Conservation (phyloP, 1,140 invertebrate species). For the Lepidurus apus region DNA sequence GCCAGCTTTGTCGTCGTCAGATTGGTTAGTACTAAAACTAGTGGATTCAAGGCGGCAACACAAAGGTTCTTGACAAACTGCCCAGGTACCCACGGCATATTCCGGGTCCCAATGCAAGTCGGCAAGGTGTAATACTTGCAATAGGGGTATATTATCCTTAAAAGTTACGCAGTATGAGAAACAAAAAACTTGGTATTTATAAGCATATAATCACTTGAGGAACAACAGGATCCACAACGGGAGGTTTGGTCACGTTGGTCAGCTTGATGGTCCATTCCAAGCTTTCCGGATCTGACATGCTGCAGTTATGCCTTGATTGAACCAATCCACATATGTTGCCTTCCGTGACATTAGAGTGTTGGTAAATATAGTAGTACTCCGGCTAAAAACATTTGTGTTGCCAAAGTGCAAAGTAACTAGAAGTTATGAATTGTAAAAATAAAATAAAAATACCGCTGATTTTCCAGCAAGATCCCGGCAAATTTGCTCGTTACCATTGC, state of each 20-base stretch:
- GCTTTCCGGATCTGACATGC: conserved; percentile 40
- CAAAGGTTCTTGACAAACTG: conserved; percentile 64
- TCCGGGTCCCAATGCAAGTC: conserved; percentile 74
- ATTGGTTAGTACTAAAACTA: conserved; percentile 37
- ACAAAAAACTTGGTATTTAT: too few species aligned
- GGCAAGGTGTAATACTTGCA: conserved; percentile 65
- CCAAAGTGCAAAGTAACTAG: too few species aligned
- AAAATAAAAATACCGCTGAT: too few species aligned
- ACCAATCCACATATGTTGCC: conserved; percentile 50
- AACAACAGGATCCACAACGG: not conserved
- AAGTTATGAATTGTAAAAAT: too few species aligned
- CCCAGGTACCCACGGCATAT: conserved; percentile 60
- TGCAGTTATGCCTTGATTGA: conserved; percentile 47
- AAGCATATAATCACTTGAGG: conserved; percentile 7
- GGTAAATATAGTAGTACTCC: conserved; percentile 31
- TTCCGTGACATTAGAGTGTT: not conserved
- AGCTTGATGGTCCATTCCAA: conserved; percentile 52
- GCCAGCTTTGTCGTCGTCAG: conserved; percentile 54
- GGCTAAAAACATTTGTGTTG: conserved; percentile 17
- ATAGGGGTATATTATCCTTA: conserved; percentile 25
- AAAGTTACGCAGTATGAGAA: too few species aligned
- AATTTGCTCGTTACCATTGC: too few species aligned
- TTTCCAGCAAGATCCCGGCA: too few species aligned
- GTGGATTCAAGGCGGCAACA: conserved; percentile 65
- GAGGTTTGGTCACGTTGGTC: conserved; percentile 25